These are phyloP conservation scores for Mormyrus proboscirostris DNA, from an alignment of 2,797 vertebrate species.

Conservation along the genomic window DNA sequence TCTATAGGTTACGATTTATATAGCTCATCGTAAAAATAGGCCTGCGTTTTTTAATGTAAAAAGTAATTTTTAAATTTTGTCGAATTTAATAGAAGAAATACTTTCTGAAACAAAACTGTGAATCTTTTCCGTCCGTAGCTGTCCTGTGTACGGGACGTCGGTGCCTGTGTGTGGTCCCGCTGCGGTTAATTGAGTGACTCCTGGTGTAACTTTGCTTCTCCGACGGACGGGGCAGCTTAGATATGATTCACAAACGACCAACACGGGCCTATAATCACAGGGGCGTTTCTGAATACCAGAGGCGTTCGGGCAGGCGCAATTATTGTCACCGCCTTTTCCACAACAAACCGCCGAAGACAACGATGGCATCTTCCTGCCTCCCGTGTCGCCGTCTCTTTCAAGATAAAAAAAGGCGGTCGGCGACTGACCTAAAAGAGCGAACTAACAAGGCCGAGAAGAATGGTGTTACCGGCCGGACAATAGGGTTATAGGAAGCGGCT, in stretches of 20 bases:
- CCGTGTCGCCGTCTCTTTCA: conserved; percentile 36
- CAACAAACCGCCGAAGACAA: conserved; percentile 34
- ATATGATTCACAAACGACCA: conserved; percentile 30
- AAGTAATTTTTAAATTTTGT: background rate
- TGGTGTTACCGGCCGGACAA: conserved; percentile 36
- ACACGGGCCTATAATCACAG: conserved; percentile 35
- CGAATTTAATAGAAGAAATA: background rate
- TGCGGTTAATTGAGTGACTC: conserved; percentile 46
- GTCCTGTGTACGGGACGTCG: conserved; percentile 1
- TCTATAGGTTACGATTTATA: background rate
- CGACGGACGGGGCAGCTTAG: conserved; percentile 22
- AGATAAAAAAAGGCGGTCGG: conserved; percentile 43
- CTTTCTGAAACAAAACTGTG: background rate
- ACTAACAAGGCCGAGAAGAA: conserved; percentile 39
- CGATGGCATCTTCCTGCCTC: conserved; percentile 33
- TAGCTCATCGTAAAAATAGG: background rate
- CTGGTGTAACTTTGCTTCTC: conserved; percentile 35
- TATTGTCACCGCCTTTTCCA: conserved; percentile 32
- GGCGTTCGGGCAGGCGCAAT: conserved; percentile 33
- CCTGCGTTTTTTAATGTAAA: background rate
- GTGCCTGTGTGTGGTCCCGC: conserved; percentile 43
- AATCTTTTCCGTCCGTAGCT: too few species aligned
- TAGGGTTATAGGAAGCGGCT: conserved; percentile 41
- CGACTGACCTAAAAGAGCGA: conserved; percentile 45
- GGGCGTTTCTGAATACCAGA: conserved; percentile 33